phyloP scores from a whole-genome alignment of 2,113 vertebrate genomes.

The Phyllostomus hastatus region DNA sequence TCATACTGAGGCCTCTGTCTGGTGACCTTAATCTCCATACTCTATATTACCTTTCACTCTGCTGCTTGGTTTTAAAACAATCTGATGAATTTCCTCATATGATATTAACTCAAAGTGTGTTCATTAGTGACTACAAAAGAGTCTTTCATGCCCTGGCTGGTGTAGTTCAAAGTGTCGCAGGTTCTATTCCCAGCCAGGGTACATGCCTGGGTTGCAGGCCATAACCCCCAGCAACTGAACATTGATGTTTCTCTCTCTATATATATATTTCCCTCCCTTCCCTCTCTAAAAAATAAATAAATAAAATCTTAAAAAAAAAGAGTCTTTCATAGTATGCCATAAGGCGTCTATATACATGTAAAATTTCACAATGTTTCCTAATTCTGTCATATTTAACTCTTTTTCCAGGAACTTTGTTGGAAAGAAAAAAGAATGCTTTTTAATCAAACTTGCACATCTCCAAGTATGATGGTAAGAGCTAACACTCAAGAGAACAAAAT shows the following conservation, averaged over 20 bases:
- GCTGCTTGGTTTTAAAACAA: not conserved
- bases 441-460: not conserved
- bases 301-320: not conserved
- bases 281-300: too few species aligned
- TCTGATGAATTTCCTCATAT: not conserved
- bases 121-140: not conserved
- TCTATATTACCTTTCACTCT: not conserved
- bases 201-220: too few species aligned
- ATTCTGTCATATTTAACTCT: not conserved
- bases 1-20: not conserved
- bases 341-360: not conserved
- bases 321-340: not conserved
- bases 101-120: not conserved
- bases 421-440: not conserved
- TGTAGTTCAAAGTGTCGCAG: too few species aligned
- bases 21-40: not conserved
- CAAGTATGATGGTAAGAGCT: not conserved
- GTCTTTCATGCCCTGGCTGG: not conserved
- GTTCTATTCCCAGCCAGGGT: too few species aligned
- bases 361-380: not conserved
- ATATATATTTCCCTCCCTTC: too few species aligned
- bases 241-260: too few species aligned
- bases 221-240: too few species aligned
- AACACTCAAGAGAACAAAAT: not conserved
- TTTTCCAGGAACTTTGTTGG: not conserved